Conservation (phyloP, 2,888 invertebrate species). For the Eretmocerus hayati region DNA sequence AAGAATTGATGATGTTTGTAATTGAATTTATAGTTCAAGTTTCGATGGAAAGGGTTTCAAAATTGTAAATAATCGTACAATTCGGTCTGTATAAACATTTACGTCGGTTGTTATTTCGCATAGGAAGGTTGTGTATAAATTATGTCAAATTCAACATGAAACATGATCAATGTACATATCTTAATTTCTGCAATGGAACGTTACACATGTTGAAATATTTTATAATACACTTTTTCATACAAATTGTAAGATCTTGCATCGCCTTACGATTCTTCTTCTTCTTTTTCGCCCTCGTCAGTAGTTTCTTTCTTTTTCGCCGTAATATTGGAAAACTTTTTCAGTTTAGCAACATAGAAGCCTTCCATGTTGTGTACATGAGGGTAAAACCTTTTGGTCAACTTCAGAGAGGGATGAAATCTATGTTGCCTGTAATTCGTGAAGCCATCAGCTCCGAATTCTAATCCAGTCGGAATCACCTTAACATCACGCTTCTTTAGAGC, state of each 20-base stretch:
- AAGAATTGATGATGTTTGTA: no score
- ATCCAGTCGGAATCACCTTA: conserved; percentile 84
- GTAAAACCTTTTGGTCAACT: conserved; percentile 84
- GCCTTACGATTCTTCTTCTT: conserved; percentile 16
- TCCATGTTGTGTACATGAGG: conserved; percentile 99
- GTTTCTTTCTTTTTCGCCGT: conserved; percentile 46
- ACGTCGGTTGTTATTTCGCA: no score
- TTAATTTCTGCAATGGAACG: conserved; percentile 10
- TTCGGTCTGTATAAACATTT: no score
- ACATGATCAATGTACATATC: conserved; percentile 19
- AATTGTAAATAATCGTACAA: no score
- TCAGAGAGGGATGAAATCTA: conserved; percentile 85
- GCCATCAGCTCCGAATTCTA: conserved; percentile 94
- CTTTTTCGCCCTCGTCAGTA: conserved; percentile 26
- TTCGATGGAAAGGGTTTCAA: no score
- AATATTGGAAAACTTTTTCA: conserved; percentile 90
- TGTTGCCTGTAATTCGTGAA: conserved; percentile 80
- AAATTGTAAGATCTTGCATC: conserved; percentile 6
- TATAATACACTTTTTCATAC: conserved; percentile 18
- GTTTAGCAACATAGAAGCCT: conserved; percentile 97
- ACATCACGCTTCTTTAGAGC: conserved; percentile 89
- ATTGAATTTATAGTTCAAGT: no score
- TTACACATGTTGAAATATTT: conserved; percentile 9
- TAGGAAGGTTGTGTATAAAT: conserved; percentile 14
- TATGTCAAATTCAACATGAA: conserved; percentile 14